Conservation (phyloP, 1,140 invertebrate genomes). For the Macrocentrus cingulum region DNA sequence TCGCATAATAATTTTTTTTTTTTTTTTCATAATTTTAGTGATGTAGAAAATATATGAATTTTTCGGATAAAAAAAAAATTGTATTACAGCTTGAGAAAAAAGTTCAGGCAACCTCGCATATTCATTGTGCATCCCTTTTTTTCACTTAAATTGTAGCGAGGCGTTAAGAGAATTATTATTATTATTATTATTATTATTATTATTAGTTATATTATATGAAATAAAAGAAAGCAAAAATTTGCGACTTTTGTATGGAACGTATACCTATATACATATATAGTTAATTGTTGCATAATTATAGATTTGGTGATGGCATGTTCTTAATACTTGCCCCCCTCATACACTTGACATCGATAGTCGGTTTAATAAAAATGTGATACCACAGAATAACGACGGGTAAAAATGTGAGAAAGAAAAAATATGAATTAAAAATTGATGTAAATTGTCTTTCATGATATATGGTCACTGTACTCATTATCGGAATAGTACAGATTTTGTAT, state of each 20-base stretch:
- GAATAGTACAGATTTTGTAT: constrained; percentile 29
- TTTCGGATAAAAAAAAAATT: constrained; percentile 1
- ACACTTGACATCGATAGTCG: background rate
- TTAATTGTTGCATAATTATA: too few species aligned
- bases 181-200: too few species aligned
- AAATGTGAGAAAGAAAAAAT: constrained; percentile 21
- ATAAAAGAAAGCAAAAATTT: constrained; percentile 7
- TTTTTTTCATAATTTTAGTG: background rate
- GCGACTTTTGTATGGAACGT: constrained; percentile 1
- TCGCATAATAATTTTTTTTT: background rate
- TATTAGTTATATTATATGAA: constrained; percentile 34
- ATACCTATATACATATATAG: constrained; percentile 23
- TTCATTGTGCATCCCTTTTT: constrained; percentile 59
- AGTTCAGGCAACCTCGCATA: constrained; percentile 53
- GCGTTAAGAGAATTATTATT: too few species aligned
- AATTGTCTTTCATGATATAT: constrained; percentile 55
- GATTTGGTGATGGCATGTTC: too few species aligned
- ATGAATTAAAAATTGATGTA: background rate
- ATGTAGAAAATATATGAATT: too few species aligned
- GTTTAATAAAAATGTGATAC: constrained; percentile 31
- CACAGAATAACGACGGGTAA: constrained; percentile 54
- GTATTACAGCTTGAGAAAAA: constrained; percentile 17
- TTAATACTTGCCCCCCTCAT: constrained; percentile 10
- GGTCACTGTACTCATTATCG: constrained; percentile 57
- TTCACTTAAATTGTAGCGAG: constrained; percentile 51